phyloP scores from a whole-genome alignment of 1,140 invertebrate genomes.

The Hestina assimilis region DNA sequence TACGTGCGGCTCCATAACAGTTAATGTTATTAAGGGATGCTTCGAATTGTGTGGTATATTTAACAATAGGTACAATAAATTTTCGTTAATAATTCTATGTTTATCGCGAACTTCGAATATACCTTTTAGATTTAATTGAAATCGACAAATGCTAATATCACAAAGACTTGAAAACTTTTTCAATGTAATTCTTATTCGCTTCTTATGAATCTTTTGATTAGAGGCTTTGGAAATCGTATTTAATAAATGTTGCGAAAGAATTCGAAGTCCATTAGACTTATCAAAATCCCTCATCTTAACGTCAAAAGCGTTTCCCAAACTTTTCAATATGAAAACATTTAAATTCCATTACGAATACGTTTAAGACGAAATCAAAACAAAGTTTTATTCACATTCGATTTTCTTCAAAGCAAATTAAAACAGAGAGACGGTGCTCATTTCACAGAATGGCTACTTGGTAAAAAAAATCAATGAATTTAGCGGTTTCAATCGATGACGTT shows the following conservation, averaged over 20 bases:
- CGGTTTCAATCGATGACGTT: constrained; percentile 68
- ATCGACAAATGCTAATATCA: neutral
- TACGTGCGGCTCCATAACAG: constrained; percentile 28
- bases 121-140: neutral
- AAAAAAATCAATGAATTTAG: constrained; percentile 69
- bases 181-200: constrained; percentile 4
- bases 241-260: constrained; percentile 32
- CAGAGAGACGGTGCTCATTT: constrained; percentile 44
- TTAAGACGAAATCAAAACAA: constrained; percentile 49
- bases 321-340: constrained; percentile 68
- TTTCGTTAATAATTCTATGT: neutral
- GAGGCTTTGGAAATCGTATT: constrained; percentile 21
- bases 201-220: constrained; percentile 8
- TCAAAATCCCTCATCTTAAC: constrained; percentile 47
- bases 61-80: constrained; percentile 1
- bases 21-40: constrained; percentile 13
- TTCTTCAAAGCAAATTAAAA: constrained; percentile 54
- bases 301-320: constrained; percentile 36
- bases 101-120: neutral
- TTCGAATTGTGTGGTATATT: constrained; percentile 8
- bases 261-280: constrained; percentile 55
- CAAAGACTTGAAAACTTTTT: neutral
- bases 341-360: constrained; percentile 51
- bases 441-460: constrained; percentile 34
- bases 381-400: constrained; percentile 52